Base-by-base conservation (phyloP, 2,113 vertebrate species). In the Girardinichthys multiradiatus region DNA sequence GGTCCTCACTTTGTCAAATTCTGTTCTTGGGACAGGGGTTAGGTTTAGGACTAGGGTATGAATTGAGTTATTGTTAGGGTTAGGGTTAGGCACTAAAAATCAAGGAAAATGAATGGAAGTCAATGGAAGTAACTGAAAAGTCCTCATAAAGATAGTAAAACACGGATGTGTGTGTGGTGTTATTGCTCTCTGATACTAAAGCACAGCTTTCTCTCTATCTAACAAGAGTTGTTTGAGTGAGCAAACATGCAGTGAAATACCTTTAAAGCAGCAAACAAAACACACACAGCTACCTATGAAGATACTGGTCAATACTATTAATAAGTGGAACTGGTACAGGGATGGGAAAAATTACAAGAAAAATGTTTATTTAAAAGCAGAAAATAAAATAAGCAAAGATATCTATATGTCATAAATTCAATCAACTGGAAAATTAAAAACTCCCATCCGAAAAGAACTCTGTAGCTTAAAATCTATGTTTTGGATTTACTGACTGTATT, bases 161-260 rank as follows among this genome's bases (percentile, higher is more conserved):
- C n/a, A n/a, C n/a, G n/a, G n/a, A n/a, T n/a, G n/a, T 80, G 51
- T 69, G 58, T 76, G 73, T 71, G 57, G 35, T 12, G 31, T 24
- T 28, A 48, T 58, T 60, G 61, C 70, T 33, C 57, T 68, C 35
- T 68, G 39, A 82, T 69, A 79, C 62, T 12, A 10, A 72, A 70
- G 57, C 48, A 28, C 35, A 78, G 35, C 69, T 68, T 76, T 61
- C 33, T 79, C 65, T 57, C 51, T 42, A 48, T 71, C 58, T 4
- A 60, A 74, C 51, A 63, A 27, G 58, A 64, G 58, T 54, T 72
- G 28, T 57, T 70, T 31, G 17, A 83, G 51, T n/a, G 62, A 70
- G 61, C 11, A 37, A 81, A 73, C 4, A 21, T 62, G 60, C 42
- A 26, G 31, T 24, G 29, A 80, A 75, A 85, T 79, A 35, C 64